phyloP scores from a whole-genome alignment of 2,888 invertebrate species.

The Azorinus chamasolen region DNA sequence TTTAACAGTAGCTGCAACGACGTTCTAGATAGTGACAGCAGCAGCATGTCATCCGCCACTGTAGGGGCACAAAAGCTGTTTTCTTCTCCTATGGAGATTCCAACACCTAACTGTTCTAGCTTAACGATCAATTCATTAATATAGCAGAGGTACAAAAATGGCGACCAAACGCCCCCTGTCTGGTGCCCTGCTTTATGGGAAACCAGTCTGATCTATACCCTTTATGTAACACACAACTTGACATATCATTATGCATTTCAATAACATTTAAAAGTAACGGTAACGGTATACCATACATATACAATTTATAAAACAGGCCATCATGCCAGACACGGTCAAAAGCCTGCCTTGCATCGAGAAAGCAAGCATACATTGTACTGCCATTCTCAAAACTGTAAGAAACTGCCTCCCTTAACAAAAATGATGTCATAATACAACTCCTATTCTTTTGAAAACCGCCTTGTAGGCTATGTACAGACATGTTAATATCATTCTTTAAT shows the following conservation, averaged over 20 bases:
- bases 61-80: background rate
- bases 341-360: slow-evolving; percentile 12
- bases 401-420: slow-evolving; percentile 9
- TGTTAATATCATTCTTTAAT: background rate
- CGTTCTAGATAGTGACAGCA: background rate
- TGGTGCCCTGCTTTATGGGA: slow-evolving; percentile 15
- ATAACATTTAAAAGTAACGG: slow-evolving; percentile 1
- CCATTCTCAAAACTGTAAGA: background rate
- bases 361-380: slow-evolving; percentile 5
- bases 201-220: slow-evolving; percentile 12
- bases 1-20: background rate
- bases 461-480: slow-evolving; percentile 6
- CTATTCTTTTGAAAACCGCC: slow-evolving; percentile 25
- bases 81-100: background rate
- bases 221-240: slow-evolving; percentile 5
- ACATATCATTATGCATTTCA: background rate
- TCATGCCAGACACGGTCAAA: slow-evolving; percentile 21
- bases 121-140: slow-evolving; percentile 4
- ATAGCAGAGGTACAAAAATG: slow-evolving; percentile 13
- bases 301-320: slow-evolving; percentile 13
- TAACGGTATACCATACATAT: background rate
- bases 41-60: slow-evolving; percentile 7
- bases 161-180: slow-evolving; percentile 17
- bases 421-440: slow-evolving; percentile 35
- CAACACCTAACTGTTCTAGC: background rate